Evolutionary conservation across 53 echinoderm and acorn worm species (phyloP), one percentile per base, ranked within the genome.

Genomic region (Glandiceps talaboti): DNA sequence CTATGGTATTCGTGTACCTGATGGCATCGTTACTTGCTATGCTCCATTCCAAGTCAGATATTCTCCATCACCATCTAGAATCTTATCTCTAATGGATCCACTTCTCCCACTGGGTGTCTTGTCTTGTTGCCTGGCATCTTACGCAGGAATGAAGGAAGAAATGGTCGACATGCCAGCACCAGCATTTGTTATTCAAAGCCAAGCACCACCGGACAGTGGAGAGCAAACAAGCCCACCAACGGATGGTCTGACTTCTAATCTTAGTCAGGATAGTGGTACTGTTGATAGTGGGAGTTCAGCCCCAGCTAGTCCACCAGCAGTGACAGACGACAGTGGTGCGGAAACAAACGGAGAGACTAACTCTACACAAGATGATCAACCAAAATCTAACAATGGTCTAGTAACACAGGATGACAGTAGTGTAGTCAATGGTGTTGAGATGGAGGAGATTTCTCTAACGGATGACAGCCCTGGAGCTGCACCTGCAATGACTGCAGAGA

Each of bases 1-100:
- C 29, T 99, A 99, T 80, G 99, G 99, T 32, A 99, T 99, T 77
- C 93, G 93, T 30, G 81, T 81, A 0, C 99, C 99, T 0, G 91
- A 91, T 75, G 99, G 99, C 0, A 77, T 99, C 28, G 99, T 94
- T 28, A 86, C 90, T 0, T 85, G 89, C 80, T 99, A 99, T 82
- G 87, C 99, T 26, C 93, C 99, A 0, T 90, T 99, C 81, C 82
- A 83, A 20, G 84, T 94, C 76, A 91, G 91, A 82, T 86, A 91
- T 64, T 84, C 87, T 14, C 93, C 93, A 6, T 99, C 99, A 1
- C 99, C 99, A 0, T 94, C 99, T 28, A 89, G 99, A 29, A 88
- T 99, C 33, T 77, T 99, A 74, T 87, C 91, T 73, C 87, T 94
- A 14, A 76, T 99, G 29, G 94, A 94, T 80, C 99, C 94, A 1